Evolutionary conservation across 2,888 invertebrate genomes (phyloP).

Genomic region (Ferdinandea cuprea): DNA sequence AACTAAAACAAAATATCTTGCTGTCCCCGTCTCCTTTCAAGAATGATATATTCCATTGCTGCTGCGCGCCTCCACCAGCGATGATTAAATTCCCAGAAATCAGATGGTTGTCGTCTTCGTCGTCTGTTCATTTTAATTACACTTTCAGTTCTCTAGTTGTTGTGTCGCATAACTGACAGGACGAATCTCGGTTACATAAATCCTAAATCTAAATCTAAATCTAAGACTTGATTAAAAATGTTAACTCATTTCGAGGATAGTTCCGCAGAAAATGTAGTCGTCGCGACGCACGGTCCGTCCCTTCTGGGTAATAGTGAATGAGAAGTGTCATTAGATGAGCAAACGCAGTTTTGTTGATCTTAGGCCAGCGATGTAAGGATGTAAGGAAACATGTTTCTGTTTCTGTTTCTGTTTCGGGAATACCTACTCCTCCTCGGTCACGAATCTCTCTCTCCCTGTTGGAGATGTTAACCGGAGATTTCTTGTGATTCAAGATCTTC

Average conservation of each 20-base stretch:
- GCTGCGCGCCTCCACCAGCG: constrained; percentile 17
- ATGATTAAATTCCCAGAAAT: constrained; percentile 62
- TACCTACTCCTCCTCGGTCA: constrained; percentile 32
- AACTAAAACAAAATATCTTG: constrained; percentile 24
- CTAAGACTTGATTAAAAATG: constrained; percentile 64
- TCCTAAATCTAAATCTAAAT: constrained; percentile 9
- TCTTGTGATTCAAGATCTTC: constrained; percentile 45
- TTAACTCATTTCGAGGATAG: constrained; percentile 32
- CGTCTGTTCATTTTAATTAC: constrained; percentile 38
- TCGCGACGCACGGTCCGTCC: not conserved
- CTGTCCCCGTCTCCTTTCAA: not conserved
- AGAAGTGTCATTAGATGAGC: constrained; percentile 28
- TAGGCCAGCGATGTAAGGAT: too few relatives aligned
- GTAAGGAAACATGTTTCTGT: not conserved
- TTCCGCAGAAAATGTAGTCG: constrained; percentile 32
- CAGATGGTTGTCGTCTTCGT: constrained; percentile 16
- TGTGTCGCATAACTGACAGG: constrained; percentile 41
- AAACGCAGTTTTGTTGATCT: not conserved
- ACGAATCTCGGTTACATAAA: constrained; percentile 48
- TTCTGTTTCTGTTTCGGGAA: too few relatives aligned
- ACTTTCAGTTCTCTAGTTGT: constrained; percentile 28
- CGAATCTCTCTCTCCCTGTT: constrained; percentile 28
- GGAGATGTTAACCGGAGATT: constrained; percentile 44
- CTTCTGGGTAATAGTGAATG: constrained; percentile 21
- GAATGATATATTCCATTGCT: constrained; percentile 3